These are phyloP conservation scores for Lates calcarifer DNA, from an alignment of 2,113 vertebrate genomes.

Conservation along the genomic window DNA sequence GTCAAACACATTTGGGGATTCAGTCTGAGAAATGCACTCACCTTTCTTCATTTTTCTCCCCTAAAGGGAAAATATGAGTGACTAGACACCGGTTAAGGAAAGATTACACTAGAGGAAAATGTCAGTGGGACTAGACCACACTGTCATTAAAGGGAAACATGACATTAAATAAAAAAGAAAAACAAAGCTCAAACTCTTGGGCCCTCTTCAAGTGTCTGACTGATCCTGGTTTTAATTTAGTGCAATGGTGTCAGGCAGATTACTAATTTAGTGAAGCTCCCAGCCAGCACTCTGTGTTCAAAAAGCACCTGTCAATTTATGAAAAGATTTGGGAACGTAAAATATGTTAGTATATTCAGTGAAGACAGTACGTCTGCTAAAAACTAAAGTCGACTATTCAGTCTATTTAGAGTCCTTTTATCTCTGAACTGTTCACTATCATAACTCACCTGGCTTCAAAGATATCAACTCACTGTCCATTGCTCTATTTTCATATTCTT, in stretches of 20 bases:
- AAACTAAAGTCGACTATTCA: conserved; percentile 24
- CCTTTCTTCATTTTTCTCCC: conserved; percentile 49
- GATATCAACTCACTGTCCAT: neutral
- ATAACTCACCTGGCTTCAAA: conserved; percentile 5
- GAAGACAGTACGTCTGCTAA: conserved; percentile 31
- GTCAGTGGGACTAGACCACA: conserved; percentile 43
- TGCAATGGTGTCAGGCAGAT: conserved; percentile 47
- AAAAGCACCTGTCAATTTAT: conserved; percentile 58
- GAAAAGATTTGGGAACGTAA: conserved; percentile 37
- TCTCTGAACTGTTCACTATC: conserved; percentile 5
- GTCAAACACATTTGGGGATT: conserved; percentile 60
- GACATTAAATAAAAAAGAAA: conserved; percentile 34
- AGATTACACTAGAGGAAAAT: conserved; percentile 61
- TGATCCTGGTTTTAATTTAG: conserved; percentile 65
- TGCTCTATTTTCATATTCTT: neutral
- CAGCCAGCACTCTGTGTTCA: conserved; percentile 37
- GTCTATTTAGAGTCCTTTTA: conserved; percentile 16
- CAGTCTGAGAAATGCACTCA: conserved; percentile 48
- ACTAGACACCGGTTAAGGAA: conserved; percentile 56
- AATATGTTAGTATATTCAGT: conserved; percentile 43
- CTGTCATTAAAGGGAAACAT: conserved; percentile 45
- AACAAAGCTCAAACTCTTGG: conserved; percentile 32
- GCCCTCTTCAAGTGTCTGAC: conserved; percentile 46
- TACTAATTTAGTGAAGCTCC: conserved; percentile 61
- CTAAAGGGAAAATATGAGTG: conserved; percentile 47